These are phyloP conservation scores for Syritta pipiens DNA, from an alignment of 2,888 invertebrate species.

Conservation along the genomic window DNA sequence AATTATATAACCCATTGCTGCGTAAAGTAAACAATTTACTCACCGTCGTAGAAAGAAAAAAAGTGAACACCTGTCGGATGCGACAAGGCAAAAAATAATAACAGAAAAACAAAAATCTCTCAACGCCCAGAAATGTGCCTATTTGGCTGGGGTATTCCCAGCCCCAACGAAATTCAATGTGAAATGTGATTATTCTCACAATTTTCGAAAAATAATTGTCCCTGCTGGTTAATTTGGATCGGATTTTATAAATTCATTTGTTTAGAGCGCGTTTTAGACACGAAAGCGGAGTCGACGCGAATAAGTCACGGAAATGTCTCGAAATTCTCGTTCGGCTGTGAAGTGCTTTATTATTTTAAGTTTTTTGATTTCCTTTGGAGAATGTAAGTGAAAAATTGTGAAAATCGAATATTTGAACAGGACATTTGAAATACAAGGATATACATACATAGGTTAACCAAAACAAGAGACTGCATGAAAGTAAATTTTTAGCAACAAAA, in stretches of 20 bases:
- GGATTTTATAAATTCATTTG: neutral
- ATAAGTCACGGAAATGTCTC: slow-evolving; percentile 15
- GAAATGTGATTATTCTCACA: slow-evolving; percentile 40
- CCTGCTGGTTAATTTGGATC: neutral
- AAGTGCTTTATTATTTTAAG: neutral
- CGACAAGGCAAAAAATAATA: neutral
- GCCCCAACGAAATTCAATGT: slow-evolving; percentile 40
- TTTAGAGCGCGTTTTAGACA: slow-evolving; percentile 4
- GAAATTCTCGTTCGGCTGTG: neutral
- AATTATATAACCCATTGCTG: slow-evolving; percentile 14
- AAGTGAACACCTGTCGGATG: neutral
- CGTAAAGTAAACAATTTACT: slow-evolving; percentile 7
- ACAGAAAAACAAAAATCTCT: neutral
- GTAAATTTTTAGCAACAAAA: no score
- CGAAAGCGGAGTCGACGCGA: slow-evolving; percentile 1
- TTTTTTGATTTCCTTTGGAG: neutral
- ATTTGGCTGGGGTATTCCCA: slow-evolving; percentile 42
- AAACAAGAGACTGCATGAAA: no score
- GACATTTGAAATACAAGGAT: no score
- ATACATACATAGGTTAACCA: no score
- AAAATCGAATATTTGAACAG: no score
- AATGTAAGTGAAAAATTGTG: slow-evolving; percentile 37
- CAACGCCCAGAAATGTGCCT: neutral
- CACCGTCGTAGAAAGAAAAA: neutral
- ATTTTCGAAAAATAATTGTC: slow-evolving; percentile 22